A percentile compares a stretch with the other conserved stretches of the same genome.
These are phyloP conservation scores for Chaetophractus vellerosus DNA, from an alignment of 2,797 vertebrate genomes.

Conservation along the genomic window DNA sequence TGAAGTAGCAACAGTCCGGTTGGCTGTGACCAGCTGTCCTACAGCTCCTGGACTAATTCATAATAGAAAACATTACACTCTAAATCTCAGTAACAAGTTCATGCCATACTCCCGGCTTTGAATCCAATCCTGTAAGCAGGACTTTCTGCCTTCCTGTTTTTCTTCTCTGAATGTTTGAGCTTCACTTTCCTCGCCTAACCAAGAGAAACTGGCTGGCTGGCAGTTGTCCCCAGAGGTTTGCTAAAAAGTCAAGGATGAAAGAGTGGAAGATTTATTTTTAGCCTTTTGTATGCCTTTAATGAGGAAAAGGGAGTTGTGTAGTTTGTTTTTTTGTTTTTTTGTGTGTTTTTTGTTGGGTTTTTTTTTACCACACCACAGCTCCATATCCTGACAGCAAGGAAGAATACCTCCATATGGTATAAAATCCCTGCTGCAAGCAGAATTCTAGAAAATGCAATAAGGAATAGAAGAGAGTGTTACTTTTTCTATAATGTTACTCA, in stretches of 20 bases:
- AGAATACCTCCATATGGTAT: conserved; percentile 41
- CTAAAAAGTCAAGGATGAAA: conserved; percentile 74
- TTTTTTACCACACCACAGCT: conserved; percentile 62
- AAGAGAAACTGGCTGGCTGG: conserved; percentile 54
- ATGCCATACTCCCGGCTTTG: neutral
- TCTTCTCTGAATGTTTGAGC: neutral
- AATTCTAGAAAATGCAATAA: conserved; percentile 56
- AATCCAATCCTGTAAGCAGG: neutral
- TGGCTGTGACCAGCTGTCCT: neutral
- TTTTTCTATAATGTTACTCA: conserved; percentile 27
- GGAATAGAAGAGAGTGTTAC: conserved; percentile 35
- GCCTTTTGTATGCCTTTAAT: conserved; percentile 71
- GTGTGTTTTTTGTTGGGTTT: no score
- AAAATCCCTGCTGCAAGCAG: conserved; percentile 46
- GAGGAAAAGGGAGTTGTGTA: conserved; percentile 62
- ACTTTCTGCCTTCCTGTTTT: neutral
- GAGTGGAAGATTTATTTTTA: conserved; percentile 74
- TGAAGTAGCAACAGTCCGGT: neutral
- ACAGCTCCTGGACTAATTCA: neutral
- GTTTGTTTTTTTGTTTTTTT: no score
- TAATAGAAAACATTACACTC: neutral
- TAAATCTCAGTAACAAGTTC: conserved; percentile 26
- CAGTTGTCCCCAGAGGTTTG: conserved; percentile 68
- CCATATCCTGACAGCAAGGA: conserved; percentile 62
- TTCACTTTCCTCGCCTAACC: conserved; percentile 57